phyloP scores from a whole-genome alignment of 2,888 invertebrate species.

The Gymnocheta viridis region DNA sequence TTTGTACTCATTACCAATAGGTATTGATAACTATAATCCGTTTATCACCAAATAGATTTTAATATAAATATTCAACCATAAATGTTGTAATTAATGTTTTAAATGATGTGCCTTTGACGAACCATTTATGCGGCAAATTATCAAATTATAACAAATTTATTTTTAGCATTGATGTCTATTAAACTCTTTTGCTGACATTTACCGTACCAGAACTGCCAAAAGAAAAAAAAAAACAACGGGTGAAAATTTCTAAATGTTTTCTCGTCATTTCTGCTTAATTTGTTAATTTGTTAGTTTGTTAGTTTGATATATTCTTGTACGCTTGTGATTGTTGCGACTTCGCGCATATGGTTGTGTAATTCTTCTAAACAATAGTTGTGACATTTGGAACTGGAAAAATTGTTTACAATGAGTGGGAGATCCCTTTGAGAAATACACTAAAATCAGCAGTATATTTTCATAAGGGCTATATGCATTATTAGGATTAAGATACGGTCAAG shows the following conservation, averaged over 20 bases:
- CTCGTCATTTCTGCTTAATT: neutral
- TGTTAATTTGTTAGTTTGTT: neutral
- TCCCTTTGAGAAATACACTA: slow-evolving; percentile 23
- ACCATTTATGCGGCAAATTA: slow-evolving; percentile 78
- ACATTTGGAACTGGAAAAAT: slow-evolving; percentile 63
- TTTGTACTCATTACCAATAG: neutral
- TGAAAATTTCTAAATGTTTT: slow-evolving; percentile 20
- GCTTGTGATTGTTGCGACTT: slow-evolving; percentile 2
- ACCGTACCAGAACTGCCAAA: slow-evolving; percentile 70
- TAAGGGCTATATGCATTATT: neutral
- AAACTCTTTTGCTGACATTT: slow-evolving; percentile 77
- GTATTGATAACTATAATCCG: neutral
- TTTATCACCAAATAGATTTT: slow-evolving; percentile 12
- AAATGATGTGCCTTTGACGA: slow-evolving; percentile 75
- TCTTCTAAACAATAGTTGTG: slow-evolving; percentile 44
- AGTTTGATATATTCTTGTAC: neutral
- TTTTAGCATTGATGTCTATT: slow-evolving; percentile 77
- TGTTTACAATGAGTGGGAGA: slow-evolving; percentile 42
- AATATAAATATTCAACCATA: slow-evolving; percentile 8
- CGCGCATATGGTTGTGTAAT: slow-evolving; percentile 62
- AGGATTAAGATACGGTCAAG: slow-evolving; percentile 28
- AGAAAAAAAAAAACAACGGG: slow-evolving; percentile 5
- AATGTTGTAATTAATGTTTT: slow-evolving; percentile 63
- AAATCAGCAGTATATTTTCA: neutral
- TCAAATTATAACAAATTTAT: slow-evolving; percentile 75